Evolutionary conservation across 2,797 vertebrate species (phyloP).

Genomic region (Aldrovandia affinis): DNA sequence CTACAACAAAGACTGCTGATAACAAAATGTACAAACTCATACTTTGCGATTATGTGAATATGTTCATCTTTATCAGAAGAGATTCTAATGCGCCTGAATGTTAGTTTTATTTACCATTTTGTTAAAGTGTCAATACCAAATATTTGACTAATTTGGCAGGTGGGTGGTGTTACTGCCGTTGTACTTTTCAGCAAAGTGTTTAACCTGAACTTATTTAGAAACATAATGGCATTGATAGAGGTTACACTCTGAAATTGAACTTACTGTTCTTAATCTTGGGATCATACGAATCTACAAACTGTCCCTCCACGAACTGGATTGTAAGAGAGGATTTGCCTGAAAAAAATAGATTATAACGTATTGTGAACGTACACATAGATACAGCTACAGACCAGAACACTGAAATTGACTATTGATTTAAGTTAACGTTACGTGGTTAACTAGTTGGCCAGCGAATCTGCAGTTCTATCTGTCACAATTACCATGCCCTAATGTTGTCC

Average conservation of each 20-base stretch:
- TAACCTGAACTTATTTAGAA: too few species aligned
- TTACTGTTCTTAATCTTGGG: slow-evolving; percentile 85
- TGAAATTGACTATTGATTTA: not conserved
- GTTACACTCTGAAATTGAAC: slow-evolving; percentile 39
- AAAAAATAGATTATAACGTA: not conserved
- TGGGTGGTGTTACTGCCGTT: too few species aligned
- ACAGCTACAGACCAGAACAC: not conserved
- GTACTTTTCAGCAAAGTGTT: too few species aligned
- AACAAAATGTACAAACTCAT: too few species aligned
- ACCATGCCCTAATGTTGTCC: not conserved
- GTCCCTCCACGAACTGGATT: slow-evolving; percentile 84
- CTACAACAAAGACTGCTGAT: too few species aligned
- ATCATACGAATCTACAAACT: slow-evolving; percentile 82
- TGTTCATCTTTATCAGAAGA: too few species aligned
- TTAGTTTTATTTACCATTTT: too few species aligned
- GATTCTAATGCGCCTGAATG: too few species aligned
- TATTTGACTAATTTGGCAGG: too few species aligned
- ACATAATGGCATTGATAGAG: not conserved
- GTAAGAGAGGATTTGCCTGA: slow-evolving; percentile 85
- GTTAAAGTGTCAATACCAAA: too few species aligned
- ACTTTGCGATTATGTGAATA: too few species aligned
- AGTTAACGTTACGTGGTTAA: not conserved
- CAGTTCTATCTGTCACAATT: not conserved
- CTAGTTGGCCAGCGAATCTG: not conserved
- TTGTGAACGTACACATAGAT: slow-evolving; percentile 3